A percentile compares a stretch with the other conserved stretches of the same genome.
phyloP scores from a whole-genome alignment of 92 coral and sea anemone genomes.

The Palythoa heliodiscus region DNA sequence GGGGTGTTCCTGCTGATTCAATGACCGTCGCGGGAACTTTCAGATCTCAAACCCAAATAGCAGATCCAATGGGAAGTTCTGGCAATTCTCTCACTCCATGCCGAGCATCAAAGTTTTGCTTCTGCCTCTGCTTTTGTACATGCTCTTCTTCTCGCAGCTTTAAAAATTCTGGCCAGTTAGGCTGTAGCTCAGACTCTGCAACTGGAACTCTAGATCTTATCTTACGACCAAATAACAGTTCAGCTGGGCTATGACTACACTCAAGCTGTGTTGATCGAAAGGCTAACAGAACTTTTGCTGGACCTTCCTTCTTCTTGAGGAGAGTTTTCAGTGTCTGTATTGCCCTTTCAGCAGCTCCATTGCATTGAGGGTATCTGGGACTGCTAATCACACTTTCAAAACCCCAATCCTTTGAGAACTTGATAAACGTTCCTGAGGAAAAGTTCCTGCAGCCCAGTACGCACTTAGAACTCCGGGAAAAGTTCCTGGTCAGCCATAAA shows the following conservation, averaged over 20 bases:
- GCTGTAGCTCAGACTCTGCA: slow-evolving; percentile 6
- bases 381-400: neutral
- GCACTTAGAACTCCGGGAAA: slow-evolving; percentile 55
- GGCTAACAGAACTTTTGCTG: neutral
- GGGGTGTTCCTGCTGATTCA: neutral
- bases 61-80: too few species aligned
- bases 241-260: neutral
- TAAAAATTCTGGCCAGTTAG: neutral
- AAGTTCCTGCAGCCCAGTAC: slow-evolving; percentile 51
- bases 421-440: neutral
- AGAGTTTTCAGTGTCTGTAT: neutral
- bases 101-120: neutral
- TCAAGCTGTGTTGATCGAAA: neutral
- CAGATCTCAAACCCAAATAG: neutral
- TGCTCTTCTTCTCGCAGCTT: neutral
- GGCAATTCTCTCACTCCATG: neutral
- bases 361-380: neutral
- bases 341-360: neutral
- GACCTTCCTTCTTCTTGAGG: slow-evolving; percentile 1
- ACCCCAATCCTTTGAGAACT: neutral
- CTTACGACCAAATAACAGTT: neutral
- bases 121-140: neutral
- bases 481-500: slow-evolving; percentile 15
- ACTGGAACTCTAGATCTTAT: neutral
- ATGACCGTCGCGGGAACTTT: neutral